These are phyloP conservation scores for Choristoneura rosaceana DNA, from an alignment of 2,888 invertebrate species.

Conservation along the genomic window DNA sequence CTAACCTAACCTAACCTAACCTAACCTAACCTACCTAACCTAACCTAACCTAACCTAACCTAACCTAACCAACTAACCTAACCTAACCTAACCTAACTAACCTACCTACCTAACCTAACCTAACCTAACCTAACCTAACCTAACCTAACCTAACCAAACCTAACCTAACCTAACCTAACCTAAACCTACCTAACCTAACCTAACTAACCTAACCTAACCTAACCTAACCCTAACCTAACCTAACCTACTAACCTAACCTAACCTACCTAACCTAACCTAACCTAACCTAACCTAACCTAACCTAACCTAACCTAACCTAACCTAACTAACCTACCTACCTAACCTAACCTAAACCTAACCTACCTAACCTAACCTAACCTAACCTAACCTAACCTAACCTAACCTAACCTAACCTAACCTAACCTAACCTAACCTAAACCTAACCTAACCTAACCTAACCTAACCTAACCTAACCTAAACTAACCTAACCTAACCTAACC, in stretches of 20 bases:
- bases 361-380: conserved; percentile 19
- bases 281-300: conserved; percentile 44
- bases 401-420: conserved; percentile 22
- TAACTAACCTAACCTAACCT: conserved; percentile 44
- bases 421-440: conserved; percentile 21
- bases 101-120: too few relatives aligned
- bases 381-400: conserved; percentile 25
- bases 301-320: conserved; percentile 41
- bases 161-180: conserved; percentile 45
- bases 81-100: conserved; percentile 42
- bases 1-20: conserved; percentile 29
- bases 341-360: conserved; percentile 28
- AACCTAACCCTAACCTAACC: conserved; percentile 41
- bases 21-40: conserved; percentile 26
- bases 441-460: conserved; percentile 37
- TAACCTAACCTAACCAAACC: too few relatives aligned
- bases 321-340: conserved; percentile 30
- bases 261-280: conserved; percentile 44
- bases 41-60: conserved; percentile 41
- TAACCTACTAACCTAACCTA: too few relatives aligned
- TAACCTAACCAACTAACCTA: too few relatives aligned
- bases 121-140: too few relatives aligned
- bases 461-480: conserved; percentile 44
- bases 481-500: conserved; percentile 46
- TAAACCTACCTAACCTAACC: conserved; percentile 35